Percentiles rank a stretch among this genome's conserved stretches.
Conservation (phyloP, 2,113 vertebrate species). For the Macquaria australasica region DNA sequence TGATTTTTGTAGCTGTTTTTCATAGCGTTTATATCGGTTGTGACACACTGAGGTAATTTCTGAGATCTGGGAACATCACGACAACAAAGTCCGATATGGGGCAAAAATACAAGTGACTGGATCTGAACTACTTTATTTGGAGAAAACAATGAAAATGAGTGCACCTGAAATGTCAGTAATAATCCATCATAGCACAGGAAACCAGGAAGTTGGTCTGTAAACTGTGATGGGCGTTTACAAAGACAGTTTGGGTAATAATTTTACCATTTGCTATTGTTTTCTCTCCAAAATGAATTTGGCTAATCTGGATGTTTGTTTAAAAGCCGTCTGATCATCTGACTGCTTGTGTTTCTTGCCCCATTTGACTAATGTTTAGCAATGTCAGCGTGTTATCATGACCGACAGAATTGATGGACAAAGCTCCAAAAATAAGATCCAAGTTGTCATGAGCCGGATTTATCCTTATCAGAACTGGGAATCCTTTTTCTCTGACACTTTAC, state of each 20-base stretch:
- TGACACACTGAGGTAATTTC: neutral
- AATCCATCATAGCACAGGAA: neutral
- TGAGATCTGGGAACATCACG: neutral
- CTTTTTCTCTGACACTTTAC: conserved; percentile 28
- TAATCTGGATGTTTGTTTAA: neutral
- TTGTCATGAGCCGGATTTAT: neutral
- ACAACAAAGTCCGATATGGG: too few relatives aligned
- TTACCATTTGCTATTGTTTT: neutral
- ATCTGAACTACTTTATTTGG: neutral
- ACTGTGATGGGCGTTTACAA: neutral
- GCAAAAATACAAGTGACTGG: neutral
- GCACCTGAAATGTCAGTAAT: neutral
- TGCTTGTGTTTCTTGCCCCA: neutral
- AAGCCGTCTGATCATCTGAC: neutral
- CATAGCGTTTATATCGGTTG: neutral
- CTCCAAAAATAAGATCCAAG: neutral
- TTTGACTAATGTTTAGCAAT: neutral
- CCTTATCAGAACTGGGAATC: neutral
- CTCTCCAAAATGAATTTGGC: neutral
- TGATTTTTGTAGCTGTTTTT: neutral
- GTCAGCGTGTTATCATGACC: neutral
- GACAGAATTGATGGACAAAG: neutral
- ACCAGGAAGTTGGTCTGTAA: neutral
- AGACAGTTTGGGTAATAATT: neutral
- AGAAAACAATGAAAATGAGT: neutral